Conservation (phyloP, 2,113 vertebrate species). For the Rissa tridactyla region DNA sequence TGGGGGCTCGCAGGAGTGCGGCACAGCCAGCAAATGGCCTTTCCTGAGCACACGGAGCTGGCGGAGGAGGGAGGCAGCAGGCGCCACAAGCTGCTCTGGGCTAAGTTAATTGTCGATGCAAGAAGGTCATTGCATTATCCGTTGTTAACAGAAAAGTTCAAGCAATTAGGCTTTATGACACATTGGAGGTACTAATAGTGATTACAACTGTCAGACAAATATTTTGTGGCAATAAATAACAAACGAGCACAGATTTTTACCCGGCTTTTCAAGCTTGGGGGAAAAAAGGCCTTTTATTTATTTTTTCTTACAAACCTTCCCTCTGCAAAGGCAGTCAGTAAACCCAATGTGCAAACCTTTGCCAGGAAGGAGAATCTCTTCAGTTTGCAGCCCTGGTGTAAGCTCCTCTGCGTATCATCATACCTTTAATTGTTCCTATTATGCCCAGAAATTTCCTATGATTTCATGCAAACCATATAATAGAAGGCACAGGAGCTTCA, state of each 20-base stretch:
- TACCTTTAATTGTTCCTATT: not conserved
- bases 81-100: not conserved
- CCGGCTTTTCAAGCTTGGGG: not conserved
- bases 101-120: not conserved
- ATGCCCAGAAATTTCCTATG: not conserved
- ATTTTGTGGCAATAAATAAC: not conserved
- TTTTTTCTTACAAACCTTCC: not conserved
- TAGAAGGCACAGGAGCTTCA: not conserved
- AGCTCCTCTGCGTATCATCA: not conserved
- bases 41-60: not conserved
- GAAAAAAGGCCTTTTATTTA: accelerated
- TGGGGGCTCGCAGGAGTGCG: not conserved
- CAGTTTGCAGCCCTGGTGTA: not conserved
- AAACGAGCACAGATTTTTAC: not conserved
- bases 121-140: not conserved
- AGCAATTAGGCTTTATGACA: not conserved
- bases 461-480: not conserved
- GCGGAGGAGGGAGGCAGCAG: not conserved
- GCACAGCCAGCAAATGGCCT: not conserved
- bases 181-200: not conserved
- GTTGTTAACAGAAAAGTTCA: not conserved
- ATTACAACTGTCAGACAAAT: not conserved
- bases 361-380: not conserved
- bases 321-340: not conserved
- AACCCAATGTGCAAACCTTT: not conserved